Percentiles rank a stretch among this genome's conserved stretches.
phyloP scores from a whole-genome alignment of 2,888 invertebrate genomes.

The Scaptomyza reducta region DNA sequence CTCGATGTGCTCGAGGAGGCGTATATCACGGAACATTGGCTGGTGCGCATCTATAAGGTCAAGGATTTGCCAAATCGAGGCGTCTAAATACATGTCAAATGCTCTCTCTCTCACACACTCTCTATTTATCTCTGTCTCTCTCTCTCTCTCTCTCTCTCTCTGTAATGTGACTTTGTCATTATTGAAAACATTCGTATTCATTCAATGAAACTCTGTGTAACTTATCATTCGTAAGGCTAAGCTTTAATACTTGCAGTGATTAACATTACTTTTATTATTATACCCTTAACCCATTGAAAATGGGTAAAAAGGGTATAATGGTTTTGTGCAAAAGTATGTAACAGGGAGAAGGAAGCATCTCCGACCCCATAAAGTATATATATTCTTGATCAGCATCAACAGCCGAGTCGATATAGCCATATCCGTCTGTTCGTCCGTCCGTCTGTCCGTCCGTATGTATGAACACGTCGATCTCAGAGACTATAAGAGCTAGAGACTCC shows the following conservation, averaged over 20 bases:
- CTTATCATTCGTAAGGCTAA: slow-evolving; percentile 47
- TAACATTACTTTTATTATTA: background rate
- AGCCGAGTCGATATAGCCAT: too few species aligned
- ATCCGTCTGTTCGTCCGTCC: too few species aligned
- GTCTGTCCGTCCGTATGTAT: too few species aligned
- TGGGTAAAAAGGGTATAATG: too few species aligned
- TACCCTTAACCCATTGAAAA: too few species aligned
- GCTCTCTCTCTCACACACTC: background rate
- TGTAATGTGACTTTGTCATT: slow-evolving; percentile 15
- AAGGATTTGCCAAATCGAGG: slow-evolving; percentile 96
- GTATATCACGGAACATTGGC: slow-evolving; percentile 99
- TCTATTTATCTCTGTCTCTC: background rate
- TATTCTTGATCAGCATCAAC: too few species aligned
- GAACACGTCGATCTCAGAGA: too few species aligned
- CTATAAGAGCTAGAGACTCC: too few species aligned
- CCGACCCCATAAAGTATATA: too few species aligned
- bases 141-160: background rate
- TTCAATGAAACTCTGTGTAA: slow-evolving; percentile 15
- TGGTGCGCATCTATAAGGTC: slow-evolving; percentile 98
- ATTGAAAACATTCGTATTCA: slow-evolving; percentile 26
- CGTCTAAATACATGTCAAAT: slow-evolving; percentile 85
- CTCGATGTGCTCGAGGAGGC: slow-evolving; percentile 99
- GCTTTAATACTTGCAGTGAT: slow-evolving; percentile 20
- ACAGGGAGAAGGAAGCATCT: too few species aligned
- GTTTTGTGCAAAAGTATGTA: too few species aligned